Base-by-base conservation (phyloP, 2,888 invertebrate genomes). In the Cheiracanthium punctorium region DNA sequence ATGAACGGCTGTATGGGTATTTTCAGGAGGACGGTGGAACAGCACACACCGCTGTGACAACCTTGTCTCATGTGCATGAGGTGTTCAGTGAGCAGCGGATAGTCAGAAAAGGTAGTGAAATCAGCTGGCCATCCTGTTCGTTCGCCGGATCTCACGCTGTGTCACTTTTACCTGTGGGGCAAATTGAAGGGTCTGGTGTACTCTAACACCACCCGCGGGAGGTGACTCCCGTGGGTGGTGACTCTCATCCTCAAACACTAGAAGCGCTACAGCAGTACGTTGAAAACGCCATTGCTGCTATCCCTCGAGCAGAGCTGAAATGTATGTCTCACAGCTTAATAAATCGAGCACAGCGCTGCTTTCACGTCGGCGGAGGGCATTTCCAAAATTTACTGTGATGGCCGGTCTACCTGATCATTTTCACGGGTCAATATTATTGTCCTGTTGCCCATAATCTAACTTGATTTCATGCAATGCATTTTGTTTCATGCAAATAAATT, bases 161-260 rank as follows among this genome's bases (percentile, higher is more conserved):
- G 64, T 64, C n/a, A 64, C 20, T 64, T 64, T 64, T 64, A 64
- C 1, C 20, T 64, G 20, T 64, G 64, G 64, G 20, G 64, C 64
- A 64, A 64, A 24, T 64, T 64, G 28, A 64, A 64, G 28, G 64
- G 28, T 43, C 43, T 12, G 43, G 17, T 64, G 64, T 1, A 64
- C 64, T n/a, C 64, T 12, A 64, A n/a, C 10, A 64, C n/a, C n/a
- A n/a, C n/a, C n/a, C n/a, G n/a, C n/a, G n/a, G n/a, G n/a, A n/a
- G n/a, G n/a, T n/a, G n/a, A n/a, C n/a, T n/a, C n/a, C n/a, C n/a
- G n/a, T n/a, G n/a, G n/a, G n/a, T n/a, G n/a, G n/a, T n/a, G n/a
- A n/a, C n/a, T n/a, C n/a, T n/a, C n/a, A 10, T 64, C 0, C 1
- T 0, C 43, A 43, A 10, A 43, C 43, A 43, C 43, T 43, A 14